Evolutionary conservation across 1,140 invertebrate species (phyloP).

Genomic region (Gonatopus flavifemur): DNA sequence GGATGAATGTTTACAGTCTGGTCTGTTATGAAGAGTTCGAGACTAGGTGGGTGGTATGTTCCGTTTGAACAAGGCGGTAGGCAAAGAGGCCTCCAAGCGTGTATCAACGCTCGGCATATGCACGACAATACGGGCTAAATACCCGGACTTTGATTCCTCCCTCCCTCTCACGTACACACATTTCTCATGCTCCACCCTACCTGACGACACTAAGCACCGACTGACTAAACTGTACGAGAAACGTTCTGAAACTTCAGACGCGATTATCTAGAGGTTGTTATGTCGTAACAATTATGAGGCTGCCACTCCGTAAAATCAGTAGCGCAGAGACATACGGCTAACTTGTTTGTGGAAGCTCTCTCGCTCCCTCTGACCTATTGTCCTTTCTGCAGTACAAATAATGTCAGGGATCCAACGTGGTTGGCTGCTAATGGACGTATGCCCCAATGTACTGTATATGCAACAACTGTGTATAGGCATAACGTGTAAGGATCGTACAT

Average conservation of each 20-base stretch:
- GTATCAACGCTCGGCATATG: conserved; percentile 37
- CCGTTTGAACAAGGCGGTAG: conserved; percentile 36
- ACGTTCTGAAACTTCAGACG: conserved; percentile 56
- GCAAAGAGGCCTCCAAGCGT: conserved; percentile 39
- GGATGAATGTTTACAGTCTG: too few species aligned
- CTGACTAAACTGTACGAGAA: conserved; percentile 55
- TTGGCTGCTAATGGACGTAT: conserved; percentile 37
- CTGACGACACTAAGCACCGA: conserved; percentile 46
- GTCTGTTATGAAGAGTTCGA: too few species aligned
- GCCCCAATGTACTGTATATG: too few species aligned
- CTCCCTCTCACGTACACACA: conserved; percentile 6
- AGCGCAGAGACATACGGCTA: too few species aligned
- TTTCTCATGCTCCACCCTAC: conserved; percentile 1
- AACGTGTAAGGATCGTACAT: too few species aligned
- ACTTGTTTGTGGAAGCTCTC: conserved; percentile 53
- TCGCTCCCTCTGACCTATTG: conserved; percentile 36
- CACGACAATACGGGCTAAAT: conserved; percentile 58
- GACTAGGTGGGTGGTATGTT: too few species aligned
- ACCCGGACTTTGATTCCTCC: conserved; percentile 35
- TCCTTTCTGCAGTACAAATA: conserved; percentile 42
- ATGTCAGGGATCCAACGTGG: conserved; percentile 42
- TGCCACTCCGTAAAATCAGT: conserved; percentile 50
- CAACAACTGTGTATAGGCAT: too few species aligned
- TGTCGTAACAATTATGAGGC: conserved; percentile 58
- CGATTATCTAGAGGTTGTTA: conserved; percentile 59